Base-by-base conservation (phyloP, 2,113 vertebrate genomes). In the Sapayoa aenigma region DNA sequence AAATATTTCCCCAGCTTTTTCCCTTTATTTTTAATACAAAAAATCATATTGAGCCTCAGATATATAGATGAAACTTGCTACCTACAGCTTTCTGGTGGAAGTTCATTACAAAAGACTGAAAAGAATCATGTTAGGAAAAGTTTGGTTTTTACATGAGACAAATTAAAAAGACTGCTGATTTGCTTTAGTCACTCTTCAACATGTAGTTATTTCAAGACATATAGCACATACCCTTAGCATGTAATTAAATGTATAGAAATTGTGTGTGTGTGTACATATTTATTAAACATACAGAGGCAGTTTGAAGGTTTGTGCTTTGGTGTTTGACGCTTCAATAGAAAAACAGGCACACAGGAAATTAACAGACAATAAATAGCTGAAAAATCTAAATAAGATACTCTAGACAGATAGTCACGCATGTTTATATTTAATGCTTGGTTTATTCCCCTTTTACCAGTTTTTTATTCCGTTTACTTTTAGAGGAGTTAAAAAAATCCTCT, bases 1-100 rank as follows among this genome's bases (percentile, higher is more conserved):
- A 99, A 98, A 99, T 99, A 98, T 99, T 98, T 98, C 98, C 96
- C 98, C 97, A 97, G 98, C 97, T 98, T 98, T 99, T 98, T 94
- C 95, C 94, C 97, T 98, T 97, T 97, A 96, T 97, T 98, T 98
- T 98, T 97, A 97, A 98, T 97, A 96, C 96, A 97, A 96, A 97
- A 94, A 96, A 86, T 91, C 89, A 96, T 97, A 96, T 97, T 85
- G 91, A 93, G 95, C 92, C 80, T 97, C 50, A 95, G 97, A 95
- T 94, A 84, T 95, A 88, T 77, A 87, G 97, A 97, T 94, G 97
- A 96, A 97, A 96, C 90, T 94, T 95, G 91, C 95, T 94, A 87
- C 84, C 84, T 74, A 92, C 89, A 95, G 95, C 93, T 92, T 96
- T 93, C 88, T 93, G 84, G 25, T 90, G 94, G 94, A 97, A 97